Evolutionary conservation across 1,140 invertebrate species (phyloP).

Genomic region (Dinoponera quadriceps): DNA sequence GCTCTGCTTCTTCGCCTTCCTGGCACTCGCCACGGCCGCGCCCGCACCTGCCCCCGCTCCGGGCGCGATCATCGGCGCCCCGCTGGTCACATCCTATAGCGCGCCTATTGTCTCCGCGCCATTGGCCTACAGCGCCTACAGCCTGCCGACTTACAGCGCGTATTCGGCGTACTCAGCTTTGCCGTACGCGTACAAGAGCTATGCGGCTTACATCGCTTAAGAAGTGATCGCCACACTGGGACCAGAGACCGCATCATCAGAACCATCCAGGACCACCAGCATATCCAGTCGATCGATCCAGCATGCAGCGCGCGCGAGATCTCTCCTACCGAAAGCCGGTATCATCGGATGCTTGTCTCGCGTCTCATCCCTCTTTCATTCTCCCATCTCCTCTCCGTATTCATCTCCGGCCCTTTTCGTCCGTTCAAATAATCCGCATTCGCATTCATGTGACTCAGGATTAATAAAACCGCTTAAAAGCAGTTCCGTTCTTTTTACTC

Average conservation of each 20-base stretch:
- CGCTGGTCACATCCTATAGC: constrained; percentile 65
- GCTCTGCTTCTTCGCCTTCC: constrained; percentile 69
- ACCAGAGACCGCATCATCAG: constrained; percentile 4
- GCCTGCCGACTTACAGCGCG: constrained; percentile 65
- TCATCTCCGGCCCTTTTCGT: background rate
- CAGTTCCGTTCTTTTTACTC: background rate
- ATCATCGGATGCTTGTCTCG: constrained; percentile 12
- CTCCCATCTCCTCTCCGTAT: background rate
- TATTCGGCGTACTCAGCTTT: constrained; percentile 60
- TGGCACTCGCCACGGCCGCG: constrained; percentile 73
- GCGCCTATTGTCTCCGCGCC: constrained; percentile 66
- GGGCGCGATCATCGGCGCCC: constrained; percentile 50
- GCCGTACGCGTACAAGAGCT: constrained; percentile 54
- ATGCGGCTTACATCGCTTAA: constrained; percentile 19
- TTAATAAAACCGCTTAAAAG: constrained; percentile 70
- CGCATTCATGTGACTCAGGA: constrained; percentile 43
- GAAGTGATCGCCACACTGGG: background rate
- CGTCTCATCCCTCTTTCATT: background rate
- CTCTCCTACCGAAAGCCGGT: constrained; percentile 7
- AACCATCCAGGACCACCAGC: background rate
- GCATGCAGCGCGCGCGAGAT: background rate
- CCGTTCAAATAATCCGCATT: constrained; percentile 31
- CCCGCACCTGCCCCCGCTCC: constrained; percentile 59
- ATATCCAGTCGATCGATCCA: constrained; percentile 18
- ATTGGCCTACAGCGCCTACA: constrained; percentile 65